phyloP scores from a whole-genome alignment of 2,888 invertebrate genomes.

The Drosophila robusta region DNA sequence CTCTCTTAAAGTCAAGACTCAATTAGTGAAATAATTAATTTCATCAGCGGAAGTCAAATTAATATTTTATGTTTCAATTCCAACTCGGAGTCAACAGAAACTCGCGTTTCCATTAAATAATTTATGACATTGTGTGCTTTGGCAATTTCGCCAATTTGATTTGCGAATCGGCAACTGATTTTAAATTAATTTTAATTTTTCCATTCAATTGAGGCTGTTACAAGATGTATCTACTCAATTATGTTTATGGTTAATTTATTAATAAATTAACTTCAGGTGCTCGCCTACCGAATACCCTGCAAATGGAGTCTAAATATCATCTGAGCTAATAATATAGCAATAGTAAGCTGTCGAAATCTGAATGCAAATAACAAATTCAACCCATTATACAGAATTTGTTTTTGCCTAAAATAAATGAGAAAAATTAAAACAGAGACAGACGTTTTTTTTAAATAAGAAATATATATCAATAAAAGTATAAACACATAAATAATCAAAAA shows the following conservation, averaged over 20 bases:
- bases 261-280: background rate
- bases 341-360: too few relatives aligned
- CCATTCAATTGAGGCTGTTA: slow-evolving; percentile 5
- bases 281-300: background rate
- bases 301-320: background rate
- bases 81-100: background rate
- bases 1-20: slow-evolving; percentile 11
- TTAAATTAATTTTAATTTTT: slow-evolving; percentile 15
- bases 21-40: slow-evolving; percentile 20
- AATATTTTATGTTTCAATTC: slow-evolving; percentile 12
- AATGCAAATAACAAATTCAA: too few relatives aligned
- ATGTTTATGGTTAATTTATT: slow-evolving; percentile 17
- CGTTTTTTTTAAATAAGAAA: too few relatives aligned
- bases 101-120: background rate
- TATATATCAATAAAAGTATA: too few relatives aligned
- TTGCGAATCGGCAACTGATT: background rate
- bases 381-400: too few relatives aligned
- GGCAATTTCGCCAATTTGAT: slow-evolving; percentile 12
- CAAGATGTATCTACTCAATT: slow-evolving; percentile 22
- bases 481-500: too few relatives aligned
- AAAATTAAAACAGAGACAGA: too few relatives aligned
- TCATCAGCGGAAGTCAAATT: slow-evolving; percentile 3
- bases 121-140: background rate
- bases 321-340: too few relatives aligned
- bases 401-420: too few relatives aligned